phyloP scores from a whole-genome alignment of 2,797 vertebrate genomes.

The Neomorphus geoffroyi region DNA sequence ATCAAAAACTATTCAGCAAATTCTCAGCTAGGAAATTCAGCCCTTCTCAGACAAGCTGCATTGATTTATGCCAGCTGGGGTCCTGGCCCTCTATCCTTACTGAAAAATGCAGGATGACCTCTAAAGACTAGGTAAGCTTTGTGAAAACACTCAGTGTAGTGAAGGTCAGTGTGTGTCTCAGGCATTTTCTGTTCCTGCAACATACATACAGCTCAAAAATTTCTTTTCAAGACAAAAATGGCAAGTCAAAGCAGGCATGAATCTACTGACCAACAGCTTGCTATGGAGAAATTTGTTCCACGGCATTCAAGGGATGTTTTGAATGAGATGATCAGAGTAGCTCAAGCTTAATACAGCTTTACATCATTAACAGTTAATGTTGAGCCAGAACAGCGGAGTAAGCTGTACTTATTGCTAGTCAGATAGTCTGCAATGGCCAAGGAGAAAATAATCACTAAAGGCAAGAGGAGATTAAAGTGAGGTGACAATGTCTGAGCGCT shows the following conservation, averaged over 20 bases:
- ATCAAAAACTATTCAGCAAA: background rate
- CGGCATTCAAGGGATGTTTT: background rate
- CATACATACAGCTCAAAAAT: background rate
- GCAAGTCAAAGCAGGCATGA: background rate
- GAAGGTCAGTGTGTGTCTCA: background rate
- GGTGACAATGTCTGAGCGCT: conserved; percentile 1
- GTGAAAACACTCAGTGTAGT: background rate
- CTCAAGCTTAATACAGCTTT: conserved; percentile 56
- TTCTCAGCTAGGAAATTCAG: background rate
- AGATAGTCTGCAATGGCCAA: conserved; percentile 31
- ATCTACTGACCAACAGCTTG: background rate
- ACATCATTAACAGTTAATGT: conserved; percentile 49
- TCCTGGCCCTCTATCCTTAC: background rate
- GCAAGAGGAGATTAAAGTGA: conserved; percentile 31
- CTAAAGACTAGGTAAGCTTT: background rate
- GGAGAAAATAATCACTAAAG: conserved; percentile 53
- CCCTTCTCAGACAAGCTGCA: background rate
- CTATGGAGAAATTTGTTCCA: background rate
- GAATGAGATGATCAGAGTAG: conserved; percentile 2
- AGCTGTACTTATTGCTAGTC: conserved; percentile 45
- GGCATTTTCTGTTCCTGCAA: background rate
- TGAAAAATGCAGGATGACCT: conserved; percentile 3
- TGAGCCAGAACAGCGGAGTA: conserved; percentile 36
- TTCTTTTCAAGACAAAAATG: background rate
- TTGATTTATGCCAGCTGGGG: background rate